Evolutionary conservation across 2,113 vertebrate genomes (phyloP).

Genomic region (Menura novaehollandiae): DNA sequence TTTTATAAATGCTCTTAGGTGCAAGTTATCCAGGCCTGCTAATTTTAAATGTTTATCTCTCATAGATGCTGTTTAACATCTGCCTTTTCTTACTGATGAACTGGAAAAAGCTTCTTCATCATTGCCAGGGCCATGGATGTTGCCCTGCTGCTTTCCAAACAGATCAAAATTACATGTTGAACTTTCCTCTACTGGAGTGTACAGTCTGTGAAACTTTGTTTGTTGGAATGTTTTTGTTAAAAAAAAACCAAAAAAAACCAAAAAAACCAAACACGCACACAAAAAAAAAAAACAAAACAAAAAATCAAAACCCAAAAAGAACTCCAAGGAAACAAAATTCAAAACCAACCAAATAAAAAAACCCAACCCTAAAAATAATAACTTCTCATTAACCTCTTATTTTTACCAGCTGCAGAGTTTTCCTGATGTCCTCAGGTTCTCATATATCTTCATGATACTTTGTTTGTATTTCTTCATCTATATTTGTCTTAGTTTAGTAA

Average conservation of each 20-base stretch:
- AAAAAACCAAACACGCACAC: no score
- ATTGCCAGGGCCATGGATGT: background rate
- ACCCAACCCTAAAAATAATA: background rate
- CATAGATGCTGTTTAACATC: background rate
- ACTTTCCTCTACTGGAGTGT: background rate
- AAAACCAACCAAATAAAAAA: background rate
- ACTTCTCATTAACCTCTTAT: background rate
- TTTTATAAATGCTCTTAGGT: background rate
- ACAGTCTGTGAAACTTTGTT: background rate
- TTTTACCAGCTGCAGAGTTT: background rate
- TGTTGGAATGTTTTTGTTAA: background rate
- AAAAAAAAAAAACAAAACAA: background rate
- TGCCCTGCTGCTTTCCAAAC: background rate
- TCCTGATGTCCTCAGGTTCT: background rate
- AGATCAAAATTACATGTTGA: background rate
- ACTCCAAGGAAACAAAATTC: background rate
- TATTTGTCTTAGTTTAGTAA: background rate
- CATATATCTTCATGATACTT: background rate
- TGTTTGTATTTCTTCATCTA: background rate
- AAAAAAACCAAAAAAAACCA: background rate
- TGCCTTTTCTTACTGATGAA: constrained; percentile 13
- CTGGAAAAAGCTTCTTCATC: constrained; percentile 26
- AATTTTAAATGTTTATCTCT: constrained; percentile 17
- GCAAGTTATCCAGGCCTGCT: background rate
- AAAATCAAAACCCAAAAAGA: background rate